Evolutionary conservation across 2,113 vertebrate species (phyloP).

Genomic region (Lagopus muta): DNA sequence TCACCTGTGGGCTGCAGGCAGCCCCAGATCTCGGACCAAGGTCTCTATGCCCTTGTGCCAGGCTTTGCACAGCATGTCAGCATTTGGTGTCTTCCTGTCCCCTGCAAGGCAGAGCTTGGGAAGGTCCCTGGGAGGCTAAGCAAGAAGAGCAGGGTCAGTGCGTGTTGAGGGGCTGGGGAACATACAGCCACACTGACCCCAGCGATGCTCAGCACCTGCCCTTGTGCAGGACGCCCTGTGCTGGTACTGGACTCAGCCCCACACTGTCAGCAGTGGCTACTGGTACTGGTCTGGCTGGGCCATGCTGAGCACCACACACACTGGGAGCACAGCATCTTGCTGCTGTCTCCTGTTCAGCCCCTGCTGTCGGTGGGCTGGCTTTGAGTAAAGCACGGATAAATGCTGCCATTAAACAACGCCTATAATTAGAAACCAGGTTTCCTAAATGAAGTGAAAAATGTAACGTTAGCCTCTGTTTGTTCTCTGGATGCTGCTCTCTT

Average conservation of each 20-base stretch:
- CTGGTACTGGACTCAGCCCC: neutral
- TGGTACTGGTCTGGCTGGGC: neutral
- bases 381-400: conserved; percentile 27
- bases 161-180: neutral
- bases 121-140: neutral
- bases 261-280: neutral
- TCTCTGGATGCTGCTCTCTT: conserved; percentile 78
- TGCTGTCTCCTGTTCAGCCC: neutral
- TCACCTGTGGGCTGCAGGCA: neutral
- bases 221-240: neutral
- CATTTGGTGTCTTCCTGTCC: neutral
- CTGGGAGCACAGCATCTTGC: too few relatives aligned
- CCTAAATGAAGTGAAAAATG: conserved; percentile 84
- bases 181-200: too few relatives aligned
- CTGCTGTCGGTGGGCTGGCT: conserved; percentile 30
- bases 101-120: fast-evolving
- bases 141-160: neutral
- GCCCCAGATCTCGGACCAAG: neutral
- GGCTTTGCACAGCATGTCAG: neutral
- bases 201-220: neutral
- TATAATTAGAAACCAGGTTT: conserved; percentile 85
- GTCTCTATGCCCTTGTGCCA: neutral
- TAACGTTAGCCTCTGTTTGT: conserved; percentile 80
- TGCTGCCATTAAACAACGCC: conserved; percentile 77
- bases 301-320: neutral